phyloP scores from a whole-genome alignment of 2,797 vertebrate genomes.

The Bryconaethiops microstoma region DNA sequence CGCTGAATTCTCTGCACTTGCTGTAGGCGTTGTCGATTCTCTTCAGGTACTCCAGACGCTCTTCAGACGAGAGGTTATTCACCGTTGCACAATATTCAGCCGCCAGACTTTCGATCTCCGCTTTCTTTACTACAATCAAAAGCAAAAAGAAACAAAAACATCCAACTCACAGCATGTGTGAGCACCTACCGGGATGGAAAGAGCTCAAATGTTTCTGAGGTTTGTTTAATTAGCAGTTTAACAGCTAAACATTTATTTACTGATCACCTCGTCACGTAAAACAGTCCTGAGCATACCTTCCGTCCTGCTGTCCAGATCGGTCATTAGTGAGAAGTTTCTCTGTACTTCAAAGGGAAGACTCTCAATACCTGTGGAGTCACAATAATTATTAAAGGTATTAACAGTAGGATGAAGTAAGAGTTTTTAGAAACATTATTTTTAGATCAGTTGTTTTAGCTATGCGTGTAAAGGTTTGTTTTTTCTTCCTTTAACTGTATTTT shows the following conservation, averaged over 20 bases:
- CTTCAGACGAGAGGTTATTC: slow-evolving; percentile 88
- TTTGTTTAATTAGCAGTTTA: too few species aligned
- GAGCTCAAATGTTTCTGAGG: too few species aligned
- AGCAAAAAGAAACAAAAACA: not conserved
- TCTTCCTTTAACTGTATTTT: too few species aligned
- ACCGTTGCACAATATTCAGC: slow-evolving; percentile 94
- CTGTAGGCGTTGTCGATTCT: slow-evolving; percentile 96
- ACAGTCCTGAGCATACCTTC: slow-evolving; percentile 74
- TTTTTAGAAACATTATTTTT: too few species aligned
- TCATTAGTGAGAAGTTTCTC: slow-evolving; percentile 98
- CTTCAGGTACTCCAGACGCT: slow-evolving; percentile 91
- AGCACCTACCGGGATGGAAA: too few species aligned
- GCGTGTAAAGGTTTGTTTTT: too few species aligned
- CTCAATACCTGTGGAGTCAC: slow-evolving; percentile 86
- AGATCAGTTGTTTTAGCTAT: too few species aligned
- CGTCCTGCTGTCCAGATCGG: slow-evolving; percentile 95
- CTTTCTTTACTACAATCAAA: slow-evolving; percentile 87
- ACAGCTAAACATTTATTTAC: not conserved
- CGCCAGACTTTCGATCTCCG: slow-evolving; percentile 93
- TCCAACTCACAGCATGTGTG: too few species aligned
- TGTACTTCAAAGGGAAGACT: slow-evolving; percentile 96
- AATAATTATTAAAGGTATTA: not conserved
- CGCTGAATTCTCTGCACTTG: slow-evolving; percentile 97
- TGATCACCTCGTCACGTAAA: not conserved
- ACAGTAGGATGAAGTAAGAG: too few species aligned